Base-by-base conservation (phyloP, 2,888 invertebrate genomes). In the Calliopum simillimum region DNA sequence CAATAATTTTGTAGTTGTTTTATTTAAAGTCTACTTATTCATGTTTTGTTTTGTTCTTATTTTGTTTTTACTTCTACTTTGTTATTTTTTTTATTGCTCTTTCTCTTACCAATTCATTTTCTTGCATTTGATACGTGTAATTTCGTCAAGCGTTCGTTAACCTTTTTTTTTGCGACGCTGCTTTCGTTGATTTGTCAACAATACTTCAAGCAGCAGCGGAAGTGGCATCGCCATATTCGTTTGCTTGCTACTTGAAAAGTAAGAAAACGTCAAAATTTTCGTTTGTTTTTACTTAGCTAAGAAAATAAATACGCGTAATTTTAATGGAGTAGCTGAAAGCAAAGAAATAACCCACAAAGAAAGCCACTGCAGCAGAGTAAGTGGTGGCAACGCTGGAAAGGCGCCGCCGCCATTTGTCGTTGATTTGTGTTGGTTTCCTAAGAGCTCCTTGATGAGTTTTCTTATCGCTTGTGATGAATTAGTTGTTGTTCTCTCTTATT, bases 261-360 rank as follows among this genome's bases (percentile, higher is more conserved):
- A n/a, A 3, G 67, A 16, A 67, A 49, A 67, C 59, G 67, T 67
- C 49, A 67, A 59, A 64, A 67, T 49, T 49, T 67, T 67, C 67
- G 59, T 67, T 67, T 67, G 67, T 47, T 67, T 67, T 67, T 55
- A 67, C 67, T 67, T 49, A 67, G 59, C 67, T 67, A 67, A 67
- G 67, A 67, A 67, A 67, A 67, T 67, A 67, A 67, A 67, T 47
- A 33, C 5, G 33, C 33, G 33, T 8, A 67, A 49, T 43, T n/a
- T 59, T 59, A 67, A 59, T 67, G 67, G 58, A 67, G 49, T 64
- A 33, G 33, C 33, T 33, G 8, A 33, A 8, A 33, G 33, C 8
- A 33, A 33, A 33, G 33, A 1, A 33, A 6, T 6, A 33, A 6
- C 33, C 6, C 33, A 2, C 1, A 33, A 33, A 3, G 33, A 33